Evolutionary conservation across 2,113 vertebrate species (phyloP).

Genomic region (Charina bottae): DNA sequence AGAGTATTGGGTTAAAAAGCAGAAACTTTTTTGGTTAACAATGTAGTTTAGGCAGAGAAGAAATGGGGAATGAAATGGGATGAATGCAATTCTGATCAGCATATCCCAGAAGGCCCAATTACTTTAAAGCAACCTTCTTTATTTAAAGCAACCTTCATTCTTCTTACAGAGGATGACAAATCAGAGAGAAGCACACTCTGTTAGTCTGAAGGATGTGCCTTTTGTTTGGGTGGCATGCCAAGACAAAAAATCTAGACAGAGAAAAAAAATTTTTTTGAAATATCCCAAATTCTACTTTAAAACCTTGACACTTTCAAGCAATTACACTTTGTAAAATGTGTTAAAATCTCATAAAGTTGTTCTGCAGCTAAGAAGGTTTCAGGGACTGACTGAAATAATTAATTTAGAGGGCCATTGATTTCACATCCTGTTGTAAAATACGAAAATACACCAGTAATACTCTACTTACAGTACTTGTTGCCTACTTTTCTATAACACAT

Average conservation of each 20-base stretch:
- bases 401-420: background rate
- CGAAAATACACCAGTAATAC: background rate
- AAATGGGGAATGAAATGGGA: background rate
- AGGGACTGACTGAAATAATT: background rate
- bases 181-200: background rate
- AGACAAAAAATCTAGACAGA: background rate
- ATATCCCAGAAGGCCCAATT: background rate
- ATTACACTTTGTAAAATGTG: background rate
- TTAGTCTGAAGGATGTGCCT: background rate
- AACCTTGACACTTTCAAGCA: background rate
- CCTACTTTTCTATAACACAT: background rate
- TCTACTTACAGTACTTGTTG: background rate
- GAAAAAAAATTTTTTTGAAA: background rate
- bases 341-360: background rate
- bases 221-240: background rate
- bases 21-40: background rate
- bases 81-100: background rate
- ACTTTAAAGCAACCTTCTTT: background rate
- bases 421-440: background rate
- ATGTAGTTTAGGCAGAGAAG: background rate
- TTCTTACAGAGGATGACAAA: background rate
- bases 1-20: background rate
- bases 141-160: background rate
- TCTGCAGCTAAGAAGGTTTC: background rate
- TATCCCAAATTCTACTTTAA: background rate